Conservation (phyloP, 2,797 vertebrate species). For the Hypotaenidia okinawae region DNA sequence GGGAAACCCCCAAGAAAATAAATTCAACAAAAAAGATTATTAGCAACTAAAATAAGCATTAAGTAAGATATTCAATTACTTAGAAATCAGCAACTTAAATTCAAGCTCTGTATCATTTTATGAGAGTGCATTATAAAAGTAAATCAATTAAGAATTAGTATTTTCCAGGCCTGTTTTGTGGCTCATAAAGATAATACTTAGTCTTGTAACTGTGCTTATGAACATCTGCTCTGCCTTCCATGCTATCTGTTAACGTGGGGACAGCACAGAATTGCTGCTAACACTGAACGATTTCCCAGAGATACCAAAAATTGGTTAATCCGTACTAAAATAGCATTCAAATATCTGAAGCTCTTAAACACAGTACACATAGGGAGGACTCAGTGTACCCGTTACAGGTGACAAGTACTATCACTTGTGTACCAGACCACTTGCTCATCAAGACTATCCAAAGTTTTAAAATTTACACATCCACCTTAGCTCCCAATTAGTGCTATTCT, state of each 20-base stretch:
- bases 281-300: not conserved
- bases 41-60: not conserved
- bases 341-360: not conserved
- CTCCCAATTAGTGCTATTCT: not conserved
- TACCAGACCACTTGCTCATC: not conserved
- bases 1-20: not conserved
- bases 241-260: not conserved
- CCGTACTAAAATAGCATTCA: not conserved
- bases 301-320: not conserved
- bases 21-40: not conserved
- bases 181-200: not conserved
- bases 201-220: not conserved
- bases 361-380: not conserved
- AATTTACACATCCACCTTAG: not conserved
- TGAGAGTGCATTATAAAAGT: not conserved
- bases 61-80: not conserved
- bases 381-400: not conserved
- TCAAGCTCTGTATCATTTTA: not conserved
- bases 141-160: not conserved
- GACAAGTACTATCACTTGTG: not conserved
- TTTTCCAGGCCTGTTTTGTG: not conserved
- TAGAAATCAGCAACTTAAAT: not conserved
- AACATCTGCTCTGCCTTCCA: not conserved
- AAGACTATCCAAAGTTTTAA: not conserved
- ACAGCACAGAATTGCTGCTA: not conserved